These are phyloP conservation scores for Drosophila neutralis DNA, from an alignment of 2,888 invertebrate genomes.

Conservation along the genomic window DNA sequence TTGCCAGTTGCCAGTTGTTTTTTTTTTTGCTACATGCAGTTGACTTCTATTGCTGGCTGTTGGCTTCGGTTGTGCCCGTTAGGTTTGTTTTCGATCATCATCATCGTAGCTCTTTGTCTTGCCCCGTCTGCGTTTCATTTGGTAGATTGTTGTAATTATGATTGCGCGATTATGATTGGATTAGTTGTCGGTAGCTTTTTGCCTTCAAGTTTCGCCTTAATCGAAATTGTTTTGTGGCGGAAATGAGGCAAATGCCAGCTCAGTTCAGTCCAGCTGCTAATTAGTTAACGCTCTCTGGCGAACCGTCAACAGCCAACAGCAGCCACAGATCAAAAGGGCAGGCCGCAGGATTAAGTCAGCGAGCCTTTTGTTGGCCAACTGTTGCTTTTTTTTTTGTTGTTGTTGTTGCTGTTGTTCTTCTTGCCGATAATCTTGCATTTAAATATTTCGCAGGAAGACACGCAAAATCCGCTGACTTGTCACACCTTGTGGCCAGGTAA, in stretches of 20 bases:
- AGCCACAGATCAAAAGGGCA: slow-evolving; percentile 54
- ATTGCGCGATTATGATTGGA: slow-evolving; percentile 77
- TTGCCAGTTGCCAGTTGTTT: neutral
- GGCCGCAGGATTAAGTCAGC: slow-evolving; percentile 70
- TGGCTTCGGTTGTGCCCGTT: slow-evolving; percentile 49
- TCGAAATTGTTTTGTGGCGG: slow-evolving; percentile 74
- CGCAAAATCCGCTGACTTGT: slow-evolving; percentile 81
- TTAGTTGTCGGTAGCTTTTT: slow-evolving; percentile 71
- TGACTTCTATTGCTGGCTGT: slow-evolving; percentile 31
- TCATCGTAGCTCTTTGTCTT: slow-evolving; percentile 30
- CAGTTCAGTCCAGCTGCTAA: slow-evolving; percentile 60
- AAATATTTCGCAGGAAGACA: slow-evolving; percentile 78
- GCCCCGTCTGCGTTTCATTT: slow-evolving; percentile 53
- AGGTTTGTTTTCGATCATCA: slow-evolving; percentile 48
- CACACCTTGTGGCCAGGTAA: slow-evolving; percentile 75
- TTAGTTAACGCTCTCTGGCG: slow-evolving; percentile 62
- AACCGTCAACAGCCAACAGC: slow-evolving; percentile 8
- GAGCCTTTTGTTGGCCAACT: slow-evolving; percentile 51
- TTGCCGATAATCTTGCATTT: slow-evolving; percentile 75
- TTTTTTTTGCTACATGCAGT: slow-evolving; percentile 22
- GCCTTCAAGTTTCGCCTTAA: slow-evolving; percentile 56
- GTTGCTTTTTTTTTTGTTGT: slow-evolving; percentile 1
- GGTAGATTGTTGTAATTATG: slow-evolving; percentile 76
- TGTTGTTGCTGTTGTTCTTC: slow-evolving; percentile 14
- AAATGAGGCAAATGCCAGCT: slow-evolving; percentile 62